Conservation (phyloP, 1,140 invertebrate species). For the Magallana angulata region DNA sequence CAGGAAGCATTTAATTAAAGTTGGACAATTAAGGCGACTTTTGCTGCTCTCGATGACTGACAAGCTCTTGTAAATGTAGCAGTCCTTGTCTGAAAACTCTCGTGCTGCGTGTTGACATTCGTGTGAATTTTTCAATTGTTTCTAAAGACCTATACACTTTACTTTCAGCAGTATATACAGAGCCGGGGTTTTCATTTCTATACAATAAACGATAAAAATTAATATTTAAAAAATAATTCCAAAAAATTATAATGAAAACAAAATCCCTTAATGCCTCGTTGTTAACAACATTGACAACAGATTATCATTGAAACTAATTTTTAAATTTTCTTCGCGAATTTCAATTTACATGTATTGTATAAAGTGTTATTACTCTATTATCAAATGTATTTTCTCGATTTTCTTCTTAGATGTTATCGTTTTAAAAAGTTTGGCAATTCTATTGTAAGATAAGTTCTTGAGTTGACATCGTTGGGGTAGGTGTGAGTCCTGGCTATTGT, state of each 20-base stretch:
- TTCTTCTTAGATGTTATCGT: background rate
- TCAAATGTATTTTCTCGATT: background rate
- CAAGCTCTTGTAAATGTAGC: conserved; percentile 8
- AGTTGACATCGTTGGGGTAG: background rate
- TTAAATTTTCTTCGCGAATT: no score
- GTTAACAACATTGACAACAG: no score
- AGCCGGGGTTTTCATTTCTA: no score
- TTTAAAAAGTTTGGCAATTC: background rate
- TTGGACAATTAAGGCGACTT: conserved; percentile 27
- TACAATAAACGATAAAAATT: no score
- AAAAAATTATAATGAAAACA: no score
- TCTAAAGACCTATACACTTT: background rate
- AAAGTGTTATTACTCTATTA: background rate
- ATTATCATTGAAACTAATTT: no score
- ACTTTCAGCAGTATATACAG: no score
- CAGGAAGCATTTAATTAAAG: conserved; percentile 38
- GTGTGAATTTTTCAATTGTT: conserved; percentile 36
- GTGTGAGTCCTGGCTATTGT: background rate
- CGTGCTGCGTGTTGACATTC: conserved; percentile 23
- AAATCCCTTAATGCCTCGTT: no score
- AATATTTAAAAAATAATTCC: no score
- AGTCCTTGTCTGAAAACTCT: conserved; percentile 26
- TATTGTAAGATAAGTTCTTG: background rate
- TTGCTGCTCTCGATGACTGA: background rate
- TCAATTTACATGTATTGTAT: no score